Conservation (phyloP, 1,140 invertebrate genomes). For the Parasteatoda tepidariorum region DNA sequence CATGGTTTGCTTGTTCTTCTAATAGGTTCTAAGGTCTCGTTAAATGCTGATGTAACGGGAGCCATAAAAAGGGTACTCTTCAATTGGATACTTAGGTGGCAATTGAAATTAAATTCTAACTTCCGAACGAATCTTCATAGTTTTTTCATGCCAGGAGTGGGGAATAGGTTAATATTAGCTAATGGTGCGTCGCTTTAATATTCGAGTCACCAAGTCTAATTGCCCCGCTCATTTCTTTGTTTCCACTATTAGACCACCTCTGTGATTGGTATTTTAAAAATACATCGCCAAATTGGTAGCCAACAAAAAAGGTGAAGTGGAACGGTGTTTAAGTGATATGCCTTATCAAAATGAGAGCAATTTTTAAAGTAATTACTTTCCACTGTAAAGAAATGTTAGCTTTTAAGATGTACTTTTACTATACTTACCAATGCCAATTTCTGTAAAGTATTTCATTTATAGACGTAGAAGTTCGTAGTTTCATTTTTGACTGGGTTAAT, state of each 20-base stretch:
- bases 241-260: not conserved
- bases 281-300: constrained; percentile 3
- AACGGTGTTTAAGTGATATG: constrained; percentile 45
- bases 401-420: no score
- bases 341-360: constrained; percentile 20
- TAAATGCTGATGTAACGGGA: constrained; percentile 16
- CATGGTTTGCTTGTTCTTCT: constrained; percentile 38
- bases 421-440: no score
- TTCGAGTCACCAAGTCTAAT: constrained; percentile 13
- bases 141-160: not conserved
- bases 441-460: no score
- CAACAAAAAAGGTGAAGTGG: constrained; percentile 19
- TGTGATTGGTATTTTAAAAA: constrained; percentile 47
- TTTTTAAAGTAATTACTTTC: no score
- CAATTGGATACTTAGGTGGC: not conserved
- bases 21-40: constrained; percentile 7
- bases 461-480: no score
- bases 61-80: not conserved
- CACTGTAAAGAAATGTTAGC: no score
- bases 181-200: constrained; percentile 14
- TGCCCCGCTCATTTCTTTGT: not conserved
- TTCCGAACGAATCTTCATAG: constrained; percentile 14
- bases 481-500: no score
- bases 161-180: constrained; percentile 21
- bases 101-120: constrained; percentile 41